Base-by-base conservation (phyloP, 2,888 invertebrate genomes). In the Drosophila planitibia region DNA sequence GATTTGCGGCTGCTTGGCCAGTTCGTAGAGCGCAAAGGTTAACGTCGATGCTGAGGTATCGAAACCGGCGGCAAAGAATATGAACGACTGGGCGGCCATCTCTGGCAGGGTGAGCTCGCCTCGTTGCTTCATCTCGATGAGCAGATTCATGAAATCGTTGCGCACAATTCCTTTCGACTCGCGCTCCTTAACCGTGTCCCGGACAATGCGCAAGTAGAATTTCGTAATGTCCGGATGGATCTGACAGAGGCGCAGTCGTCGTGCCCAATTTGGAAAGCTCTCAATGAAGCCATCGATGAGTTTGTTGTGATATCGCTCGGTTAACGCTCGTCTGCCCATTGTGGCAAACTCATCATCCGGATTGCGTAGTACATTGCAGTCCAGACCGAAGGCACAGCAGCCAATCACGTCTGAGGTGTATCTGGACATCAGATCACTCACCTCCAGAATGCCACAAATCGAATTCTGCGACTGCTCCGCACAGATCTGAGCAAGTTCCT, bases 1-100 rank as follows among this genome's bases (percentile, higher is more conserved):
- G 7, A 94, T 77, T 0, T 94, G 91, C 25, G 92, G 93, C 89
- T 94, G 93, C n/a, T 91, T 86, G 0, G 94, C 94, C 37, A 95
- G 79, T 79, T 94, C 94, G 78, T 93, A 95, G 4, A 94, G 80
- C 3, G 93, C 92, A 74, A 94, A 94, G 32, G 93, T 92, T 74
- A 94, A 85, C 0, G 94, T 93, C 1, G 93, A 92, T 3, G 93
- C 92, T 0, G 94, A 94, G 0, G 95, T 94, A 81, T 95, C 95
- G 51, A 94, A 94, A 9, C 95, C 95, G 28, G 94, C 95, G 1
- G 91, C 79, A 76, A 94, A 94, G 75, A 95, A 95, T 6, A 94
- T 90, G 22, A 94, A 93, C 6, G 94, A 94, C 63, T 95, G 95
- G 0, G 95, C 94, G 0, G 94, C 91, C 4, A 95, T 83, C 47